Base-by-base conservation (phyloP, 2,113 vertebrate species). In the Perccottus glenii region DNA sequence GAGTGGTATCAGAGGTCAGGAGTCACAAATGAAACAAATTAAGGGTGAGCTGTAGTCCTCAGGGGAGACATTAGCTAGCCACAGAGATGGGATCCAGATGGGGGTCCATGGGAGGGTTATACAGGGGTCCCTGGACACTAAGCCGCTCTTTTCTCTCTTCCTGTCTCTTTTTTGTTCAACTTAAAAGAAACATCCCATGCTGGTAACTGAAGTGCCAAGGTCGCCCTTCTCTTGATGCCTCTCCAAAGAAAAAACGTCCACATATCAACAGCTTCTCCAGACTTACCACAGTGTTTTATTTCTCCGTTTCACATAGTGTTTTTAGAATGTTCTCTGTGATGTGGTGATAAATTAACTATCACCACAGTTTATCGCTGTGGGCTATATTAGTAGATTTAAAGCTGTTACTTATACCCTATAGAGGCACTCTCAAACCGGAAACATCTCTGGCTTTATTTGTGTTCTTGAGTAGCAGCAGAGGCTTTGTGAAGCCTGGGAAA, bases 11-110 rank as follows among this genome's bases (percentile, higher is more conserved):
- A 9, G 62, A 67, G 85, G 82, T 83, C 71, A 85, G 56, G 38
- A 88, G 87, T 89, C 86, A 90, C 87, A 89, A 90, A 91, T 91
- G 91, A 90, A 92, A 91, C 85, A 88, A 89, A 91, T 92, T 90
- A 91, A 89, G 77, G 85, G 82, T 32, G 79, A 90, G 85, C 71
- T 70, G 48, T 82, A 70, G 77, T 78, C 89, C 91, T 76, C 88
- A 49, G 81, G 88, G 88, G 90, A 90, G 64, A 80, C 86, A 88
- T 91, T 88, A 90, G 88, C 73, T 51, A 60, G 86, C 70, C 56
- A 47, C 66, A 64, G 82, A 85, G 81, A 90, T 91, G 85, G 76
- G 80, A 88, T 88, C 90, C 90, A 92, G 88, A 91, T 92, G 90
- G 85, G 77, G 74, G 59, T 51, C 59, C 61, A 70, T 72, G 75